Conservation (phyloP, 2,888 invertebrate species). For the Metopia argyrocephala region DNA sequence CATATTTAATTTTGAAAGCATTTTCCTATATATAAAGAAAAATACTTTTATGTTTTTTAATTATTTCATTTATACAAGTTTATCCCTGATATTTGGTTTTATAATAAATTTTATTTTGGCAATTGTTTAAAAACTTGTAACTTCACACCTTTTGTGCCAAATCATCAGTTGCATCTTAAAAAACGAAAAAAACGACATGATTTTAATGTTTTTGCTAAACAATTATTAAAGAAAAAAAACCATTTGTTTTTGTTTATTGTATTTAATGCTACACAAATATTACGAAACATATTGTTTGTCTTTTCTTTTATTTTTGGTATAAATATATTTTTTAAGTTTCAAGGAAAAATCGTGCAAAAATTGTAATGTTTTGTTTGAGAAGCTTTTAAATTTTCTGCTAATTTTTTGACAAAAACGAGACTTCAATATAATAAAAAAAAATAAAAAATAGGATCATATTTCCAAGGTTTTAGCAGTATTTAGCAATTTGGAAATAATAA, state of each 20-base stretch:
- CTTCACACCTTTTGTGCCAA: conserved; percentile 46
- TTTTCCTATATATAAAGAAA: too few species aligned
- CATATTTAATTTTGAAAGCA: too few species aligned
- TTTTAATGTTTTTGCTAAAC: conserved; percentile 44
- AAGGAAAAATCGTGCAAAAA: conserved; percentile 48
- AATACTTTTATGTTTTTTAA: conserved; percentile 24
- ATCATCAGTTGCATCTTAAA: conserved; percentile 35
- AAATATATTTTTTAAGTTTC: too few species aligned
- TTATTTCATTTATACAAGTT: conserved; percentile 17
- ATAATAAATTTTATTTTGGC: background rate
- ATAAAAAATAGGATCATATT: too few species aligned
- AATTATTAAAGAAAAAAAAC: background rate
- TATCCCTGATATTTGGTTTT: conserved; percentile 1
- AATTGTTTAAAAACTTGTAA: conserved; percentile 18
- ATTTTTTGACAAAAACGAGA: too few species aligned
- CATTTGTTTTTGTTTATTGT: background rate
- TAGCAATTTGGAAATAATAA: too few species aligned
- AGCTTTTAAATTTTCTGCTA: background rate
- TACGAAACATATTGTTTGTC: conserved; percentile 13
- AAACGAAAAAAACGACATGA: conserved; percentile 32
- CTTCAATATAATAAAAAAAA: too few species aligned
- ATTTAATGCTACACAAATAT: background rate
- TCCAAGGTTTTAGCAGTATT: too few species aligned
- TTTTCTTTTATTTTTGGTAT: too few species aligned
- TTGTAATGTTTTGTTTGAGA: conserved; percentile 9